phyloP scores from a whole-genome alignment of 2,797 vertebrate species.

The Pampus argenteus region DNA sequence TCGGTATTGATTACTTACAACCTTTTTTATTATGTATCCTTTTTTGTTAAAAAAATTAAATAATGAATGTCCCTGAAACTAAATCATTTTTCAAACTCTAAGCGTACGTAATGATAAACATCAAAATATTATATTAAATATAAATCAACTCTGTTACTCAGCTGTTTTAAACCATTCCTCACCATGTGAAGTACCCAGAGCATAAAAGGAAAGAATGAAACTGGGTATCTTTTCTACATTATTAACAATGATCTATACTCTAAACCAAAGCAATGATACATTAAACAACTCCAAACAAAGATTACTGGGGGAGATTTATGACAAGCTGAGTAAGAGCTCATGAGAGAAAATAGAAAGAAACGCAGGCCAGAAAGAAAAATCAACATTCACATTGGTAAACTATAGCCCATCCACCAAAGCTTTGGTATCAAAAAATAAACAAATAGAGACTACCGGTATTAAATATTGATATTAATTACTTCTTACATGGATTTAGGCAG shows the following conservation, averaged over 20 bases:
- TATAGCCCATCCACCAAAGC: slow-evolving; percentile 32
- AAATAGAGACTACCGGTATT: slow-evolving; percentile 14
- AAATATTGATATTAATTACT: slow-evolving; percentile 17
- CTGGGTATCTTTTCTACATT: not conserved
- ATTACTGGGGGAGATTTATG: slow-evolving; percentile 26
- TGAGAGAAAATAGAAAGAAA: slow-evolving; percentile 38
- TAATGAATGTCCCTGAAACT: not conserved
- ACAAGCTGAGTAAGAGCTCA: slow-evolving; percentile 13
- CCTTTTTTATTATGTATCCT: not conserved
- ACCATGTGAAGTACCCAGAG: slow-evolving; percentile 14
- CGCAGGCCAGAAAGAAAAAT: slow-evolving; percentile 24
- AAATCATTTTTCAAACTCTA: slow-evolving; percentile 9
- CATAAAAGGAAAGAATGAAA: slow-evolving; percentile 31
- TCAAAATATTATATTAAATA: too few relatives aligned
- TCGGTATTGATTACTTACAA: not conserved
- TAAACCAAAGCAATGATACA: slow-evolving; percentile 29
- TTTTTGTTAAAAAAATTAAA: not conserved
- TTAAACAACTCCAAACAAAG: slow-evolving; percentile 46
- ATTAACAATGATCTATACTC: slow-evolving; percentile 27
- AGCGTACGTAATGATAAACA: slow-evolving; percentile 6
- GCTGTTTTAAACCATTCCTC: slow-evolving; percentile 37
- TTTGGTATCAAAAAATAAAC: slow-evolving; percentile 19
- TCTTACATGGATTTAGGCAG: slow-evolving; percentile 10
- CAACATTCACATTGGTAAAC: slow-evolving; percentile 15
- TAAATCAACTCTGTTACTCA: too few relatives aligned